Evolutionary conservation across 2,888 invertebrate genomes (phyloP).

Genomic region (Lasius platythorax): DNA sequence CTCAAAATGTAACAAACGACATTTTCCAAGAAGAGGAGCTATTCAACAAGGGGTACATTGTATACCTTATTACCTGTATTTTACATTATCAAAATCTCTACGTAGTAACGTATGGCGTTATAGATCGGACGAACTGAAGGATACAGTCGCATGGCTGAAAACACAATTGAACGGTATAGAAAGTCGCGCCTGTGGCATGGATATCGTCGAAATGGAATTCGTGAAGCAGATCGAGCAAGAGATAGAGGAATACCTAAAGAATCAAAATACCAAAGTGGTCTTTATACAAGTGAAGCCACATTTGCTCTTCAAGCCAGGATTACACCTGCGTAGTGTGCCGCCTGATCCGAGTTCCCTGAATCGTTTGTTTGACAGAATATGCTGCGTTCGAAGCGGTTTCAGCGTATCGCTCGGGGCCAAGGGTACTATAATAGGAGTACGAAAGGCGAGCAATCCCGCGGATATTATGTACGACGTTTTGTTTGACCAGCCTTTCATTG

Average conservation of each 20-base stretch:
- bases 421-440: constrained; percentile 94
- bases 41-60: constrained; percentile 88
- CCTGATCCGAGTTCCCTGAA: constrained; percentile 91
- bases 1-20: constrained; percentile 87
- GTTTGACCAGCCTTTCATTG: constrained; percentile 92
- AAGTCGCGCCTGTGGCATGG: constrained; percentile 90
- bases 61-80: neutral
- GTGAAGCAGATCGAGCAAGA: constrained; percentile 87
- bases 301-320: constrained; percentile 89
- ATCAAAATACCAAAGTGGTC: constrained; percentile 85
- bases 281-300: constrained; percentile 93
- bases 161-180: constrained; percentile 88
- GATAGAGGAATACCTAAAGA: constrained; percentile 82
- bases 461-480: constrained; percentile 92
- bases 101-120: neutral
- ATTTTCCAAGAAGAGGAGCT: constrained; percentile 90
- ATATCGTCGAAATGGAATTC: constrained; percentile 90
- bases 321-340: constrained; percentile 87
- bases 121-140: constrained; percentile 86
- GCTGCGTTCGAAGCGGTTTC: constrained; percentile 91
- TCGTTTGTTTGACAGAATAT: constrained; percentile 93
- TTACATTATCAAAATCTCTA: neutral
- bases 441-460: constrained; percentile 86
- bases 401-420: constrained; percentile 93
- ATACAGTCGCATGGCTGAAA: constrained; percentile 90